These are phyloP conservation scores for Halcyon leucocephala DNA, from an alignment of 2,797 vertebrate species.

Conservation along the genomic window DNA sequence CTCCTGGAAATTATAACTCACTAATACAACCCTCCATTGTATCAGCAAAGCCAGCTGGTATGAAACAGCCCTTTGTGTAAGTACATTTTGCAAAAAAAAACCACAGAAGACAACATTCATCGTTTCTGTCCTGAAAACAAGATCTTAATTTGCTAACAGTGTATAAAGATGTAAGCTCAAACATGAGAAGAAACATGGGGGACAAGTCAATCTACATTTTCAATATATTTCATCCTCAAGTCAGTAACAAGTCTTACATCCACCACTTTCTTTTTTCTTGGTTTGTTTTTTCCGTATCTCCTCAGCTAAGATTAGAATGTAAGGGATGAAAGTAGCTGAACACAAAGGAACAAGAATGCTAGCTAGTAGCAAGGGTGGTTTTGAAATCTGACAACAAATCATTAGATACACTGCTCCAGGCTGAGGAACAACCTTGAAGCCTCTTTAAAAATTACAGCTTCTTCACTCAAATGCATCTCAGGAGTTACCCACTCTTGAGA, in stretches of 20 bases:
- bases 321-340: not conserved
- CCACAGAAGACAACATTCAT: not conserved
- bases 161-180: not conserved
- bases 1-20: not conserved
- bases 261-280: not conserved
- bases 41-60: not conserved
- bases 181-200: not conserved
- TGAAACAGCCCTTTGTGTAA: not conserved
- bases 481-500: not conserved
- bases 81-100: not conserved
- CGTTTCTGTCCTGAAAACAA: not conserved
- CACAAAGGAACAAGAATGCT: not conserved
- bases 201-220: not conserved
- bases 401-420: not conserved
- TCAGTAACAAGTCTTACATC: not conserved
- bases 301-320: not conserved
- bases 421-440: not conserved
- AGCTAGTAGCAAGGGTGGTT: not conserved
- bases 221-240: not conserved
- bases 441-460: not conserved
- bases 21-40: not conserved
- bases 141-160: not conserved
- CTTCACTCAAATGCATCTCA: not conserved
- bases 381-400: not conserved
- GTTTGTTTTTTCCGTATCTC: not conserved